Percentiles rank a stretch among this genome's conserved stretches.
These are phyloP conservation scores for Maccullochella peelii DNA, from an alignment of 2,113 vertebrate genomes.

Conservation along the genomic window DNA sequence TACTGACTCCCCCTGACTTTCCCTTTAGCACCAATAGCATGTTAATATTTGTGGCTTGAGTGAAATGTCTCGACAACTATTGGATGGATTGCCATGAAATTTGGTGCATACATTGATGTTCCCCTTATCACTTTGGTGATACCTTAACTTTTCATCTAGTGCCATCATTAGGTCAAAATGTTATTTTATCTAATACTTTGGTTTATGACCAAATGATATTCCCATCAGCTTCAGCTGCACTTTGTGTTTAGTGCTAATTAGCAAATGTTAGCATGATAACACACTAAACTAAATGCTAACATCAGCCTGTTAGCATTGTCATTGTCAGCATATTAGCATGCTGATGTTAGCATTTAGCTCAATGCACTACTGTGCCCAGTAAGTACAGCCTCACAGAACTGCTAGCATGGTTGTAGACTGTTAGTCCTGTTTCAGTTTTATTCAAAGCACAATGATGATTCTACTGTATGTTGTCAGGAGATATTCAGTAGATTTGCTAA, in stretches of 20 bases:
- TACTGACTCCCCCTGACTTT: too few relatives aligned
- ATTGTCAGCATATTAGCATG: neutral
- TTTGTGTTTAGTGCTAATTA: neutral
- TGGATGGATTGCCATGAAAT: neutral
- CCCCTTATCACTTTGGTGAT: neutral
- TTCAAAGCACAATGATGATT: neutral
- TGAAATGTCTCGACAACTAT: too few relatives aligned
- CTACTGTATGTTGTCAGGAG: neutral
- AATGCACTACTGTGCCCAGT: neutral
- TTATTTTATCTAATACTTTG: neutral
- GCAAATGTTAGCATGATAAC: neutral
- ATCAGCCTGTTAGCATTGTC: neutral
- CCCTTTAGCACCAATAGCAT: neutral
- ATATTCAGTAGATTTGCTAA: slow-evolving; percentile 1
- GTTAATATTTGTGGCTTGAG: too few relatives aligned
- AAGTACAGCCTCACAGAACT: neutral
- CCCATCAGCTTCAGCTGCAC: neutral
- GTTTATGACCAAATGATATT: neutral
- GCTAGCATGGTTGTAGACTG: too few relatives aligned
- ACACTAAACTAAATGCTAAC: neutral
- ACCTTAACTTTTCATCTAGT: too few relatives aligned
- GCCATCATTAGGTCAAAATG: neutral
- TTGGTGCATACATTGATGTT: neutral
- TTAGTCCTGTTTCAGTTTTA: neutral
- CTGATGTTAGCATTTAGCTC: neutral